phyloP scores from a whole-genome alignment of 2,113 vertebrate species.

The Herpailurus yagouaroundi region DNA sequence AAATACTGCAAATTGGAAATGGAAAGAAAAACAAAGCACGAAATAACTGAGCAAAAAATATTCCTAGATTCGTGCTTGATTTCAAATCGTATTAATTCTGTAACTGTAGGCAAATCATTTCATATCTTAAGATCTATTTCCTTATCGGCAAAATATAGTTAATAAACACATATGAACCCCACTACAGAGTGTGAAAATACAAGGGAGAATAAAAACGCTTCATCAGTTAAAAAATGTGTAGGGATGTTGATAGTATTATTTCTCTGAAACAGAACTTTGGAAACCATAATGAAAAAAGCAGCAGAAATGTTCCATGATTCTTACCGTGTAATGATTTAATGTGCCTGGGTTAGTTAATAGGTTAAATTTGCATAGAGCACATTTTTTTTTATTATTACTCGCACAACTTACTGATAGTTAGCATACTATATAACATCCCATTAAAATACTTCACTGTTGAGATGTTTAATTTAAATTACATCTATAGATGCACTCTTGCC shows the following conservation, averaged over 20 bases:
- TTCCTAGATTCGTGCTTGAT: background rate
- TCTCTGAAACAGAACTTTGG: background rate
- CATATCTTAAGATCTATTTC: background rate
- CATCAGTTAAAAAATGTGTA: background rate
- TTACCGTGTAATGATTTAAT: background rate
- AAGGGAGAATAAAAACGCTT: background rate
- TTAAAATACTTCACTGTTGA: constrained; percentile 71
- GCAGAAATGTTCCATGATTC: background rate
- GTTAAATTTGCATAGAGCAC: constrained; percentile 39
- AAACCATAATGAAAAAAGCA: background rate
- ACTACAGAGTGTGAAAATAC: background rate
- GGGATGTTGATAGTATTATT: background rate
- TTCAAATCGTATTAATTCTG: background rate
- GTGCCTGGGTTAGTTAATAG: background rate
- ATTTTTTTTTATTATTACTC: constrained; percentile 33
- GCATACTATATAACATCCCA: background rate
- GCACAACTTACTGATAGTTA: constrained; percentile 57
- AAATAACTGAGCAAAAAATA: background rate
- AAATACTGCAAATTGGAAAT: background rate
- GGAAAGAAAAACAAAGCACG: background rate
- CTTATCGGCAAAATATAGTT: background rate
- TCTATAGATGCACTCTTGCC: constrained; percentile 36
- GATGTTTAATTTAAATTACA: constrained; percentile 69
- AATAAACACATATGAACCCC: background rate
- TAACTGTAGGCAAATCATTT: background rate